phyloP scores from a whole-genome alignment of 2,888 invertebrate species.

The Heliothis peltigera region DNA sequence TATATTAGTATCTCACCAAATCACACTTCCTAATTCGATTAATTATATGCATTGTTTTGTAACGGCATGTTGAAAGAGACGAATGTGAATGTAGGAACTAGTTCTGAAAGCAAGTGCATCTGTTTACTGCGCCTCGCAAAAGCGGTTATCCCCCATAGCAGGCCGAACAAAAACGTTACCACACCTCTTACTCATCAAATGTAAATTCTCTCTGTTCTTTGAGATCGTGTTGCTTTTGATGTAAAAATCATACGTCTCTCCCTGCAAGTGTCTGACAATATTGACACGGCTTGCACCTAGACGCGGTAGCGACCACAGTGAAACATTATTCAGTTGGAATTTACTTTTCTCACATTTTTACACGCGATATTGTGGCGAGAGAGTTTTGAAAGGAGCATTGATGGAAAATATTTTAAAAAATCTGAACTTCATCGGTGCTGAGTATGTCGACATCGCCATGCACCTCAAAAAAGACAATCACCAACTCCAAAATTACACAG shows the following conservation, averaged over 20 bases:
- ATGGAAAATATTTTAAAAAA: too few species aligned
- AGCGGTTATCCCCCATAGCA: slow-evolving; percentile 27
- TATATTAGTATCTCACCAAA: too few species aligned
- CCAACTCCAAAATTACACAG: too few species aligned
- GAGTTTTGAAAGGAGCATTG: not conserved
- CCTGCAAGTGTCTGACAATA: slow-evolving; percentile 79
- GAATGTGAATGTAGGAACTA: not conserved
- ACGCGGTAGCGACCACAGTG: slow-evolving; percentile 17
- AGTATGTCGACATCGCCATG: too few species aligned
- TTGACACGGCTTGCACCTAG: slow-evolving; percentile 74
- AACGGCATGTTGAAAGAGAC: not conserved
- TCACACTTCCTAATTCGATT: too few species aligned
- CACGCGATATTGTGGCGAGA: not conserved
- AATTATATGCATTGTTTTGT: too few species aligned
- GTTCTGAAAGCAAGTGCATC: slow-evolving; percentile 22
- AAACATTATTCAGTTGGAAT: slow-evolving; percentile 44
- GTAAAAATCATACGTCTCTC: slow-evolving; percentile 82
- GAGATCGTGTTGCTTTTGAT: slow-evolving; percentile 80
- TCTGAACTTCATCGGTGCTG: too few species aligned
- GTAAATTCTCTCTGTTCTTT: slow-evolving; percentile 66
- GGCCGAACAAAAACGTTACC: slow-evolving; percentile 45
- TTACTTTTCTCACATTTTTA: slow-evolving; percentile 6
- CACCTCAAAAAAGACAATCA: too few species aligned
- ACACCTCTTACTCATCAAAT: slow-evolving; percentile 60
- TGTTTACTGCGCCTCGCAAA: slow-evolving; percentile 37